phyloP scores from a whole-genome alignment of 2,888 invertebrate genomes.

The Bruchidius siliquastri region DNA sequence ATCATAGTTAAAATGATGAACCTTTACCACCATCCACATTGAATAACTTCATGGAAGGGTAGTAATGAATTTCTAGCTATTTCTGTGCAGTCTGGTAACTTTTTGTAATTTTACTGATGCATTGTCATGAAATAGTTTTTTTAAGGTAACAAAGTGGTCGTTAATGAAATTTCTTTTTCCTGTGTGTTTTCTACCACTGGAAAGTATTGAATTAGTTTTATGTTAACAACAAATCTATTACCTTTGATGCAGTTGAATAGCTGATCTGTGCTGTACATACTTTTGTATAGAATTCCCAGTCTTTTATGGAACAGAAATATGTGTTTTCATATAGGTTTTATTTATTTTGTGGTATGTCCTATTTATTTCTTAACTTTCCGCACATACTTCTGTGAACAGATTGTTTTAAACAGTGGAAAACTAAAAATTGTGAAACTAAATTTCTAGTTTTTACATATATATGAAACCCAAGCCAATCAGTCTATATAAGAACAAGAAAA shows the following conservation, averaged over 20 bases:
- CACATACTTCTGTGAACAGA: slow-evolving; percentile 7
- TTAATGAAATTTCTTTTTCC: too few relatives aligned
- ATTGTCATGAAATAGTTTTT: too few relatives aligned
- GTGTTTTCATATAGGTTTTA: not conserved
- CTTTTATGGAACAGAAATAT: not conserved
- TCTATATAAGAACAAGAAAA: slow-evolving; percentile 48
- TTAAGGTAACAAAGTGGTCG: too few relatives aligned
- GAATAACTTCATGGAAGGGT: too few relatives aligned
- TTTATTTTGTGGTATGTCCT: not conserved
- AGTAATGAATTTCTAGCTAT: too few relatives aligned
- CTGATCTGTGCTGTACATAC: not conserved
- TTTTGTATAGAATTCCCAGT: not conserved
- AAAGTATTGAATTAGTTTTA: not conserved
- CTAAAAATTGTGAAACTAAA: slow-evolving; percentile 9
- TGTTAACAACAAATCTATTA: not conserved
- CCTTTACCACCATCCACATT: too few relatives aligned
- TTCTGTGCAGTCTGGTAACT: too few relatives aligned
- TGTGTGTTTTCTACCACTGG: too few relatives aligned
- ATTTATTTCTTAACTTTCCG: not conserved
- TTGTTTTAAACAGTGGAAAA: slow-evolving; percentile 5
- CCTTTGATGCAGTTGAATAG: not conserved
- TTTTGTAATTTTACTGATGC: too few relatives aligned
- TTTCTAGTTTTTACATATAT: slow-evolving; percentile 38
- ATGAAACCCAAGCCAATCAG: slow-evolving; percentile 41
- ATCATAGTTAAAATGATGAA: too few relatives aligned